Evolutionary conservation across 2,888 invertebrate genomes (phyloP), one percentile per base, ranked within the genome.

Genomic region (Eledone cirrhosa): DNA sequence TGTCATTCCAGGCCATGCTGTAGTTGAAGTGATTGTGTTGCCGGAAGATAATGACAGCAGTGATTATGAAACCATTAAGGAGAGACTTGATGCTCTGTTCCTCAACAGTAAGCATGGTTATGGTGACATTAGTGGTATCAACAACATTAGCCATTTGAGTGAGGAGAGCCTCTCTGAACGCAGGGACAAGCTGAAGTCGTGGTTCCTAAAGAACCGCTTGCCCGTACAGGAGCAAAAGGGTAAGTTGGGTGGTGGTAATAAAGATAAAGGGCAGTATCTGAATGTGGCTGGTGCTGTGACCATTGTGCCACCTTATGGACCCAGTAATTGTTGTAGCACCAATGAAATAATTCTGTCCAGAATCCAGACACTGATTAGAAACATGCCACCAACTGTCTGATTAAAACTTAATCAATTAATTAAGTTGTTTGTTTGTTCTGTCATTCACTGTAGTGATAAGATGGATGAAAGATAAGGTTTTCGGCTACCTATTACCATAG

Each of bases 281-380:
- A 84, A 83, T 8, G 82, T 90, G 41, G 85, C 89, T 29, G 88
- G 87, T 83, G 89, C 88, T 27, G 80, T 90, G 65, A 84, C 85
- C 27, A 87, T 91, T 76, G 84, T 85, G 33, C 87, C 89, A 16
- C 90, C 90, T 5, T 91, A 90, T 81, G 82, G 81, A 27, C 78
- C 86, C 24, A 86, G 88, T 1, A 86, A 88, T 81, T 91, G 90
- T 83, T 82, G 84, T n/a, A 88, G 90, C 79, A 88, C 89, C 0
- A 91, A 91, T 85, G 89, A 89, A 82, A 90, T 91, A n/a, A 89
- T 91, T 78, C 84, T 91, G 4, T 89, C 88, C 19, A 87, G 88
- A 81, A 88, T 90, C 65, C 90, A 90, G 80, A 89, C 87, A 67
- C 84, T 90, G 31, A 87, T 90, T 11, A 88, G 87, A 82, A 88